These are phyloP conservation scores for Galagoides demidoff DNA, from an alignment of 2,797 vertebrate species.

Conservation along the genomic window DNA sequence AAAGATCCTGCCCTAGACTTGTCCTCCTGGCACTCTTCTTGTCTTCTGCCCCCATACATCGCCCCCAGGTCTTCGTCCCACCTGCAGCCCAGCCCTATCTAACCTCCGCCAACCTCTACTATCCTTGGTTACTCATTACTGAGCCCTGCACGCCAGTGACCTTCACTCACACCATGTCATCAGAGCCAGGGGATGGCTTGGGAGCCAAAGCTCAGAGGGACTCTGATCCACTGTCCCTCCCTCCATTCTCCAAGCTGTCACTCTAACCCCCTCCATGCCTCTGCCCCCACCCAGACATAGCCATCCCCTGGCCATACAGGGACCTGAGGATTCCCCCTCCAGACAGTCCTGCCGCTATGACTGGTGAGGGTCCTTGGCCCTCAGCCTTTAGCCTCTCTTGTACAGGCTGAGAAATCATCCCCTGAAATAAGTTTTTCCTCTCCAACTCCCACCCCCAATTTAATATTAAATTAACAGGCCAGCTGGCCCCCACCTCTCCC, in stretches of 20 bases:
- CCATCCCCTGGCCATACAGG: constrained; percentile 84
- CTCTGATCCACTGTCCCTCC: not conserved
- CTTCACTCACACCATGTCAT: not conserved
- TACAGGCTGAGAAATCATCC: constrained; percentile 85
- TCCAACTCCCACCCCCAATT: constrained; percentile 83
- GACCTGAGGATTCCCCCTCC: constrained; percentile 91
- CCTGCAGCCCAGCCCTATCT: not conserved
- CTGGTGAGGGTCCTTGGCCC: constrained; percentile 91
- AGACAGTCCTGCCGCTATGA: constrained; percentile 95
- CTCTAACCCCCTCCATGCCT: too few relatives aligned
- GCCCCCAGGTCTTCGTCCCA: not conserved
- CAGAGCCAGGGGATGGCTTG: not conserved
- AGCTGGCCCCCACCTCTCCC: constrained; percentile 81
- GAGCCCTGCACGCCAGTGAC: not conserved
- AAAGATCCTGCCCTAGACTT: not conserved
- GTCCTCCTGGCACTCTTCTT: not conserved
- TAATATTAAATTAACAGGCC: constrained; percentile 89
- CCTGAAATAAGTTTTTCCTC: constrained; percentile 83
- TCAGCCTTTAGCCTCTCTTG: constrained; percentile 77
- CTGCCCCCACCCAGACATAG: not conserved
- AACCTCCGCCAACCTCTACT: rapidly evolving
- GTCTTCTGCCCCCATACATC: rapidly evolving
- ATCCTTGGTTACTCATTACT: not conserved
- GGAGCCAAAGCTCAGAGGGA: not conserved
- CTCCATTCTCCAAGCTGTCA: not conserved